Evolutionary conservation across 2,797 vertebrate species (phyloP).

Genomic region (Gadopsis marmoratus): DNA sequence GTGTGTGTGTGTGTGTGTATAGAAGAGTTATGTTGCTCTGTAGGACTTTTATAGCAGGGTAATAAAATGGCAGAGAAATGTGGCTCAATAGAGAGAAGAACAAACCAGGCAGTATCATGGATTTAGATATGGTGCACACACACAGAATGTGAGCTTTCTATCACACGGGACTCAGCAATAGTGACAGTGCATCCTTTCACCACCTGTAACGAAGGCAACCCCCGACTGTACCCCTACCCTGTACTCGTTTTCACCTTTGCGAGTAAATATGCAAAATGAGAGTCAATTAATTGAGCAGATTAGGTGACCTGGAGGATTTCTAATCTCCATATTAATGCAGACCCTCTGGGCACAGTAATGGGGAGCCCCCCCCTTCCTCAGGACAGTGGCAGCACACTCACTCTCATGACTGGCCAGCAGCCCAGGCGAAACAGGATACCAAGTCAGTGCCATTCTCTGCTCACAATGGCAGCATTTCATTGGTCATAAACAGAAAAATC

Average conservation of each 20-base stretch:
- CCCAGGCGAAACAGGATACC: slow-evolving; percentile 13
- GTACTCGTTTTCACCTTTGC: slow-evolving; percentile 25
- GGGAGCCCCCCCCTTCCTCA: background rate
- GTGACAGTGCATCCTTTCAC: slow-evolving; percentile 40
- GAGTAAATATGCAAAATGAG: slow-evolving; percentile 68
- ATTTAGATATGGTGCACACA: slow-evolving; percentile 9
- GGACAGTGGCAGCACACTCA: slow-evolving; percentile 27
- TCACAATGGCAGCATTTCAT: slow-evolving; percentile 31
- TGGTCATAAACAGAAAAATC: background rate
- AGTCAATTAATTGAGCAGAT: slow-evolving; percentile 62
- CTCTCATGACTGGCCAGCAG: slow-evolving; percentile 10
- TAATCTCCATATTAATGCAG: slow-evolving; percentile 68
- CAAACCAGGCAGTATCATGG: slow-evolving; percentile 15
- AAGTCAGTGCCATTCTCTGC: slow-evolving; percentile 14
- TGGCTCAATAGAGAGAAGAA: slow-evolving; percentile 15
- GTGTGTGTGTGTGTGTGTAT: background rate
- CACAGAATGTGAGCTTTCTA: slow-evolving; percentile 16
- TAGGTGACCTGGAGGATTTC: slow-evolving; percentile 78
- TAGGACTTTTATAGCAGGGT: slow-evolving; percentile 40
- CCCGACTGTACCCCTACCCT: no score
- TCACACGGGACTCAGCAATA: slow-evolving; percentile 32
- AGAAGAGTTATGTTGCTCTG: slow-evolving; percentile 44
- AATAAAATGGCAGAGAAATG: slow-evolving; percentile 52
- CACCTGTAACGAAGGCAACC: slow-evolving; percentile 36
- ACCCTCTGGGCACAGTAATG: slow-evolving; percentile 37